Evolutionary conservation across 2,888 invertebrate species (phyloP).

Genomic region (Trachelus tabidus): DNA sequence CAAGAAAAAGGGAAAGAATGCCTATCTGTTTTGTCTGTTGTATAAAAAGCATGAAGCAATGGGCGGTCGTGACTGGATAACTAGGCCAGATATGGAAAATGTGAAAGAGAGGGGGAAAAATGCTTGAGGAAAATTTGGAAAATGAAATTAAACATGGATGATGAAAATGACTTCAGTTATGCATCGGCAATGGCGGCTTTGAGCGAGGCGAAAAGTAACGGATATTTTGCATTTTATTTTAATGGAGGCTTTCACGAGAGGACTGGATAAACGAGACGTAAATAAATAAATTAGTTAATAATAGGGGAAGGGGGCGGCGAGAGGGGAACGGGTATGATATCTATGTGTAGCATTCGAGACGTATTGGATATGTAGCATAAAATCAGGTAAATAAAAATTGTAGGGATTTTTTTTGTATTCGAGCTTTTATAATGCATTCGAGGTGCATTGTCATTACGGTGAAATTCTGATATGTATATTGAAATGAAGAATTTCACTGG

Average conservation of each 20-base stretch:
- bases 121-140: constrained; percentile 35
- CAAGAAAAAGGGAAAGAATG: constrained; percentile 19
- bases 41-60: constrained; percentile 22
- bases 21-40: constrained; percentile 20
- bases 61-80: background rate
- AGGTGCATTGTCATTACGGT: background rate
- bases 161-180: constrained; percentile 11
- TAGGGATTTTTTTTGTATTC: background rate
- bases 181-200: background rate
- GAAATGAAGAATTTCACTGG: background rate
- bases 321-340: background rate
- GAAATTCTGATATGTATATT: background rate
- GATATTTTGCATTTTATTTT: constrained; percentile 45
- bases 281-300: constrained; percentile 10
- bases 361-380: constrained; percentile 35
- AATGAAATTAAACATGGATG: constrained; percentile 32
- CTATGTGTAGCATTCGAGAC: background rate
- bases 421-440: background rate
- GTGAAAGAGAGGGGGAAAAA: background rate
- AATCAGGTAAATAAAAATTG: constrained; percentile 15
- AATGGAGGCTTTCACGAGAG: constrained; percentile 14
- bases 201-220: background rate
- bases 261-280: background rate
- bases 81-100: background rate
- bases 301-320: background rate